Base-by-base conservation (phyloP, 2,888 invertebrate genomes). In the Labia minor region DNA sequence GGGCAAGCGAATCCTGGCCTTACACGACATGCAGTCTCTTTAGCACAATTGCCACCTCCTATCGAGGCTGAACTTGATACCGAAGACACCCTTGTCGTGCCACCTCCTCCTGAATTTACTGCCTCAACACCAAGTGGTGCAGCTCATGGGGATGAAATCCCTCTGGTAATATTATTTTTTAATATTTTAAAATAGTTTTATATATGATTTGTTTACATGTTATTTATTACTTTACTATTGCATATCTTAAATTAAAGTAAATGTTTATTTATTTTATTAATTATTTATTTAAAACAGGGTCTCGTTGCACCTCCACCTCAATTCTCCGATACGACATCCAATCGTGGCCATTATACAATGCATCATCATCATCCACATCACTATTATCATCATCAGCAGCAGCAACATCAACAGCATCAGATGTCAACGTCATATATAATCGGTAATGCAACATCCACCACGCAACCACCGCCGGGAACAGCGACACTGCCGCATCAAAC, bases 301-400 rank as follows among this genome's bases (percentile, higher is more conserved):
- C 21, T 19, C 63, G 66, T 90, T 70, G 91, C 92, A 20, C 93
- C 93, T 49, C 94, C 93, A 37, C 93, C 93, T 49, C 93, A 94
- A 79, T 94, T 94, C 80, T 91, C 90, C 78, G 93, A 93, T 79
- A 83, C 83, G 71, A 80, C 77, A 70, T 81, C 82, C 72, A 80
- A 81, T 62, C 78, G 78, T 71, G 70, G 69, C 19, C 49, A 49
- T 16, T 68, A 67, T 18, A 70, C 68, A 62, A 68, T 69, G 66
- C 49, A 49, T 49, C 49, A n/a, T 16, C 49, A 49, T 16, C 49
- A 49, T 49, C 33, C 6, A 8, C 33, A 33, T 33, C 33, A 33
- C 33, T n/a, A n/a, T n/a, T n/a, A n/a, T n/a, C n/a, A n/a, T n/a
- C 49, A 49, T 49, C 49, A n/a, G 2, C n/a, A 49, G 2, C 49